Conservation (phyloP, 2,113 vertebrate genomes). For the Trinectes maculatus region DNA sequence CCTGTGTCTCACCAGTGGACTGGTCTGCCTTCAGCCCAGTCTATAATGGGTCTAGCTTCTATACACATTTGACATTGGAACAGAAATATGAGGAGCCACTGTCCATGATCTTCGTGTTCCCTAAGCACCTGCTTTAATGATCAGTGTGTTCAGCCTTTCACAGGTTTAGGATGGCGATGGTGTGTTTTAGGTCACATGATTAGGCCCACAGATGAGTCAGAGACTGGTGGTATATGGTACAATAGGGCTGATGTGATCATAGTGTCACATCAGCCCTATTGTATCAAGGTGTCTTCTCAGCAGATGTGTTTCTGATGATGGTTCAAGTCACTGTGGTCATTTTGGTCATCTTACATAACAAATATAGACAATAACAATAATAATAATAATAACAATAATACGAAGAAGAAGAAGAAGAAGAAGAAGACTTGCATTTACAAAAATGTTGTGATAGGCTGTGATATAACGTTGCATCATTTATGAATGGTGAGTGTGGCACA, state of each 20-base stretch:
- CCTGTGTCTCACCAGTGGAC: constrained; percentile 12
- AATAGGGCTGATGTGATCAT: too few species aligned
- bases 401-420: too few species aligned
- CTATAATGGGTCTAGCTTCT: too few species aligned
- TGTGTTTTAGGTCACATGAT: neutral
- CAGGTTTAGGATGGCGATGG: neutral
- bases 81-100: neutral
- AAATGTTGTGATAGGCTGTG: neutral
- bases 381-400: too few species aligned
- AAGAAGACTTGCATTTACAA: neutral
- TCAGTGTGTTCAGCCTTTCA: neutral
- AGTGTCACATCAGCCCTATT: too few species aligned
- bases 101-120: neutral
- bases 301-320: neutral
- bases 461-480: constrained; percentile 69
- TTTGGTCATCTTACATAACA: too few species aligned
- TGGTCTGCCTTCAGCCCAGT: too few species aligned
- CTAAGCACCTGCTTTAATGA: neutral
- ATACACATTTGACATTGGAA: too few species aligned
- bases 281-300: neutral
- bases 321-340: neutral
- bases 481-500: constrained; percentile 51
- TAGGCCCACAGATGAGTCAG: neutral
- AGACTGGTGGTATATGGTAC: neutral
- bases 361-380: too few species aligned